These are phyloP conservation scores for Odobenus rosmarus DNA, from an alignment of 2,113 vertebrate species.

Conservation along the genomic window DNA sequence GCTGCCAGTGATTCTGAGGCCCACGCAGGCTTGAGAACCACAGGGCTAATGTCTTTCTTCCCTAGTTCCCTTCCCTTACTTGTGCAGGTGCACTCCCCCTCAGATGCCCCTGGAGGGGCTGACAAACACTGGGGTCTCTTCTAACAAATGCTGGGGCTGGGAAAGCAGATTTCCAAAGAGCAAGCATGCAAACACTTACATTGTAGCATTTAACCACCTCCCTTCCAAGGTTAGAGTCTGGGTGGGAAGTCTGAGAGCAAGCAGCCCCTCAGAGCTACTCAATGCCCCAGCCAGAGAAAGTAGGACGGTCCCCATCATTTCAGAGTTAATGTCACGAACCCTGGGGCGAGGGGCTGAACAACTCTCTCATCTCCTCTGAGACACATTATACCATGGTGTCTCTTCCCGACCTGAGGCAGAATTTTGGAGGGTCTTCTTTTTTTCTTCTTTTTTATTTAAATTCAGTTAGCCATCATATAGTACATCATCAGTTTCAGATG, in stretches of 20 bases:
- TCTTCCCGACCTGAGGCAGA: neutral
- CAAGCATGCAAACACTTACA: neutral
- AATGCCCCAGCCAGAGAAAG: neutral
- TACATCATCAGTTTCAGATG: too few relatives aligned
- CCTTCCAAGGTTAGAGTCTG: neutral
- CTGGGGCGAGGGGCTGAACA: neutral
- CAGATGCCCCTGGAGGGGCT: neutral
- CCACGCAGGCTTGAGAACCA: neutral
- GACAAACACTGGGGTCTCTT: neutral
- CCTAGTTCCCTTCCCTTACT: neutral
- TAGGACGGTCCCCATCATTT: neutral
- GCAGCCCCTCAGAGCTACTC: neutral
- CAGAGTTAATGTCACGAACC: neutral
- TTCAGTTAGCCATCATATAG: too few relatives aligned
- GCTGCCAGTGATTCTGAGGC: neutral
- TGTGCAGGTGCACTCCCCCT: neutral
- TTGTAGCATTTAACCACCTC: neutral
- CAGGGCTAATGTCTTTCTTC: neutral
- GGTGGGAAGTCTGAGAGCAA: neutral
- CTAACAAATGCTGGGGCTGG: neutral
- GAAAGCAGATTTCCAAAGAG: neutral
- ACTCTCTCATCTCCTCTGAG: neutral
- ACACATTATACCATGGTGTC: neutral
- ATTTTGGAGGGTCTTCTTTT: neutral
- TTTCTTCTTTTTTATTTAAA: too few relatives aligned